These are phyloP conservation scores for Apodemia duryi DNA, from an alignment of 2,888 invertebrate species.

Conservation along the genomic window DNA sequence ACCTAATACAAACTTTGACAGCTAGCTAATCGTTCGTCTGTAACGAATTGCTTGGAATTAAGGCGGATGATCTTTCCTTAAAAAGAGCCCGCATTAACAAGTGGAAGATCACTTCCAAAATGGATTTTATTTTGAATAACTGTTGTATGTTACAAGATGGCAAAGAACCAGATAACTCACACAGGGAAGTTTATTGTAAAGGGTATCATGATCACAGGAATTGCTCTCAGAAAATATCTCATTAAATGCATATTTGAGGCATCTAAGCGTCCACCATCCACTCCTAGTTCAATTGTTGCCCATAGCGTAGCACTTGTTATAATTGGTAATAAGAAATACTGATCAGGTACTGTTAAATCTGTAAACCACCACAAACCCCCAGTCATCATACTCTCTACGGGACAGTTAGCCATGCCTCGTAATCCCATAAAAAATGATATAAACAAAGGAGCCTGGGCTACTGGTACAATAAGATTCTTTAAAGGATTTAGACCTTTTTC, in stretches of 20 bases:
- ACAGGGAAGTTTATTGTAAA: conserved; percentile 93
- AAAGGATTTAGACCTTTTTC: conserved; percentile 89
- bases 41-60: no score
- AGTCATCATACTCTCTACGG: conserved; percentile 92
- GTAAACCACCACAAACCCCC: conserved; percentile 96
- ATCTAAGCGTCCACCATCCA: conserved; percentile 84
- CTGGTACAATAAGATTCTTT: conserved; percentile 87
- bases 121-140: no score
- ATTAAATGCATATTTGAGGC: conserved; percentile 84
- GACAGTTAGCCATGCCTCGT: conserved; percentile 91
- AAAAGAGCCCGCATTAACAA: no score
- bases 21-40: no score
- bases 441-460: conserved; percentile 93
- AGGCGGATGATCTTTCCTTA: no score
- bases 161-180: no score
- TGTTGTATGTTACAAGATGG: no score
- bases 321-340: conserved; percentile 91
- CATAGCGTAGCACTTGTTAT: conserved; percentile 91
- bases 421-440: conserved; percentile 94
- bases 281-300: conserved; percentile 90
- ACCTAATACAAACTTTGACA: no score
- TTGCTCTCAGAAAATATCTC: conserved; percentile 85
- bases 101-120: no score
- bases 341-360: conserved; percentile 95
- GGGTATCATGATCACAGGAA: conserved; percentile 90